These are phyloP conservation scores for Taurulus bubalis DNA, from an alignment of 2,113 vertebrate species.

Conservation along the genomic window DNA sequence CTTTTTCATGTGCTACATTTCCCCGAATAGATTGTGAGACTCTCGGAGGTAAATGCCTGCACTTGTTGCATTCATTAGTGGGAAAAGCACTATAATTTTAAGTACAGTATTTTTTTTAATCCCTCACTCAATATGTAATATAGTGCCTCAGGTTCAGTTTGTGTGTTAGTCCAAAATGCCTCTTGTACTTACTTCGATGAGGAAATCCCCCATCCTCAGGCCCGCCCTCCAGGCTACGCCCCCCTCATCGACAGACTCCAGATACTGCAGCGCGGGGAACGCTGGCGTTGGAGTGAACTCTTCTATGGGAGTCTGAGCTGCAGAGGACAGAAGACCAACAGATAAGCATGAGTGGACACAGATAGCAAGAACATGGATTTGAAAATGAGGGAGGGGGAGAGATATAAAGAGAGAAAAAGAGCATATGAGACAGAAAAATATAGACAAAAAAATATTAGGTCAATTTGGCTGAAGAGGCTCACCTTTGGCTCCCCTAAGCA, in stretches of 20 bases:
- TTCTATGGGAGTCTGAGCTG: conserved; percentile 95
- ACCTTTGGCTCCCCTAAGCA: conserved; percentile 99
- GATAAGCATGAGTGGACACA: conserved; percentile 24
- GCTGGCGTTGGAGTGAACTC: conserved; percentile 94
- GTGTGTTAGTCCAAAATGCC: not conserved
- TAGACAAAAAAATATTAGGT: not conserved
- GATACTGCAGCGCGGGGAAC: conserved; percentile 93
- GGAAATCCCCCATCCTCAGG: conserved; percentile 94
- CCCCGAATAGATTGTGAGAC: not conserved
- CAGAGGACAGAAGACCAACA: not conserved
- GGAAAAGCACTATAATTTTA: not conserved
- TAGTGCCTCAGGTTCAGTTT: not conserved
- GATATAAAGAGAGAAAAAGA: not conserved
- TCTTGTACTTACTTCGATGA: conserved; percentile 88
- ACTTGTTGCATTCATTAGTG: not conserved
- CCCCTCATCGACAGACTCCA: conserved; percentile 94
- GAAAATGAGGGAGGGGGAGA: not conserved
- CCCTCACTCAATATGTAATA: not conserved
- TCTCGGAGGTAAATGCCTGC: not conserved
- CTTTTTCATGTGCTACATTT: not conserved
- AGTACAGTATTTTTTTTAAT: not conserved
- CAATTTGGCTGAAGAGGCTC: conserved; percentile 40
- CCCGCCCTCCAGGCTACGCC: conserved; percentile 93
- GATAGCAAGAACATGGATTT: conserved; percentile 14
- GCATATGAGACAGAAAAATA: conserved; percentile 16